Evolutionary conservation across 2,888 invertebrate genomes (phyloP).

Genomic region (Petrophora chlorosata): DNA sequence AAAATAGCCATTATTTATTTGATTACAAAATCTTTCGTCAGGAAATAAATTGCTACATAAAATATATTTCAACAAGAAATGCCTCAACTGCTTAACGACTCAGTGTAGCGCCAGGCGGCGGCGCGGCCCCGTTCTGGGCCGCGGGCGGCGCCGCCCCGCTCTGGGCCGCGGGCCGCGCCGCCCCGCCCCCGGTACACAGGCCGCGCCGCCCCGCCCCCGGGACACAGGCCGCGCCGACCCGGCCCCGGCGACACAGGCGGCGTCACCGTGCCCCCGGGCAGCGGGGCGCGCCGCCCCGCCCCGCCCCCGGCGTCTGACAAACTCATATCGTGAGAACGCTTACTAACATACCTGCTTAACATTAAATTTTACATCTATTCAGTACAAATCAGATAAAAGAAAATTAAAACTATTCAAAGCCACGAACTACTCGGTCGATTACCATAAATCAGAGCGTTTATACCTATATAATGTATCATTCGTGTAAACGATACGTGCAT

Average conservation of each 20-base stretch:
- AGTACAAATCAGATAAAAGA: conserved; percentile 52
- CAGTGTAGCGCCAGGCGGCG: conserved; percentile 19
- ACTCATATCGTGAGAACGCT: conserved; percentile 51
- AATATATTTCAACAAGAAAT: conserved; percentile 76
- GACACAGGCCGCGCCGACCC: conserved; percentile 2
- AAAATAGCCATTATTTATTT: conserved; percentile 81
- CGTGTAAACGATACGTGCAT: conserved; percentile 9
- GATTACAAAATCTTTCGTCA: conserved; percentile 79
- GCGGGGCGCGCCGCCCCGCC: conserved; percentile 1
- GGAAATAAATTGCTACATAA: conserved; percentile 80
- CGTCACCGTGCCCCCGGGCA: not conserved
- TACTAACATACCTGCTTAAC: conserved; percentile 51
- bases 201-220: not conserved
- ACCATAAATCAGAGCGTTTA: conserved; percentile 12
- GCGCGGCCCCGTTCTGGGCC: not conserved
- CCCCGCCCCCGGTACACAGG: not conserved
- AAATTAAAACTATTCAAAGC: conserved; percentile 49
- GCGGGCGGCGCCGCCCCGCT: conserved; percentile 22
- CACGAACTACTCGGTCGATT: conserved; percentile 41
- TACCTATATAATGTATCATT: conserved; percentile 8
- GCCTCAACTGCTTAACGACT: conserved; percentile 58
- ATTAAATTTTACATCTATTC: conserved; percentile 53
- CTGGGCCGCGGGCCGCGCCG: too few relatives aligned
- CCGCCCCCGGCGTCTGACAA: conserved; percentile 30
- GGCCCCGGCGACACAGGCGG: too few relatives aligned